Evolutionary conservation across 2,888 invertebrate genomes (phyloP).

Genomic region (Rhogogaster chlorosoma): DNA sequence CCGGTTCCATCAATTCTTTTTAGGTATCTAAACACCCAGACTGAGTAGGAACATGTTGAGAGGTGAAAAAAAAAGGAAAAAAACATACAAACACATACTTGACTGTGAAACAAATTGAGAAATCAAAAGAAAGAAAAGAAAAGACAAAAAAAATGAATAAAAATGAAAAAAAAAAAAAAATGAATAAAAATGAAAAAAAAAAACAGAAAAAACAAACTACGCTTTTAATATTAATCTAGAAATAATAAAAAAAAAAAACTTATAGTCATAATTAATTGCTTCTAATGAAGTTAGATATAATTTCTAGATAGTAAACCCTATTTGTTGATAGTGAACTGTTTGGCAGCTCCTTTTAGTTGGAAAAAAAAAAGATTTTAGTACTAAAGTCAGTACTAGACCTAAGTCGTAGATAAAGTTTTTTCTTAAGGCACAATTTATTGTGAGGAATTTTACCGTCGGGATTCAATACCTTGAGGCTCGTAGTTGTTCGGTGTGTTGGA

Average conservation of each 20-base stretch:
- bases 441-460: conserved; percentile 18
- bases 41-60: conserved; percentile 46
- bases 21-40: conserved; percentile 45
- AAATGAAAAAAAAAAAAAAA: not conserved
- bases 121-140: conserved; percentile 2
- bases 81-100: conserved; percentile 54
- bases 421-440: conserved; percentile 13
- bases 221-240: conserved; percentile 75
- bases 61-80: not conserved
- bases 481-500: conserved; percentile 27
- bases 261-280: conserved; percentile 71
- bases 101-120: conserved; percentile 67
- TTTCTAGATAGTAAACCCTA: conserved; percentile 67
- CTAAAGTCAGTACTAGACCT: conserved; percentile 34
- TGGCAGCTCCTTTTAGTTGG: conserved; percentile 45
- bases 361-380: conserved; percentile 10
- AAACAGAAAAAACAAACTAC: conserved; percentile 56
- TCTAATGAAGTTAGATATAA: conserved; percentile 69
- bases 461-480: conserved; percentile 20
- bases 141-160: not conserved
- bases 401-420: conserved; percentile 22
- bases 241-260: conserved; percentile 67
- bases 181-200: conserved; percentile 65
- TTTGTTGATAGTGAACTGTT: conserved; percentile 49
- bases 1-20: conserved; percentile 5